Evolutionary conservation across 2,113 vertebrate genomes (phyloP), one percentile per base, ranked within the genome.

Genomic region (Platycercus adscitus): DNA sequence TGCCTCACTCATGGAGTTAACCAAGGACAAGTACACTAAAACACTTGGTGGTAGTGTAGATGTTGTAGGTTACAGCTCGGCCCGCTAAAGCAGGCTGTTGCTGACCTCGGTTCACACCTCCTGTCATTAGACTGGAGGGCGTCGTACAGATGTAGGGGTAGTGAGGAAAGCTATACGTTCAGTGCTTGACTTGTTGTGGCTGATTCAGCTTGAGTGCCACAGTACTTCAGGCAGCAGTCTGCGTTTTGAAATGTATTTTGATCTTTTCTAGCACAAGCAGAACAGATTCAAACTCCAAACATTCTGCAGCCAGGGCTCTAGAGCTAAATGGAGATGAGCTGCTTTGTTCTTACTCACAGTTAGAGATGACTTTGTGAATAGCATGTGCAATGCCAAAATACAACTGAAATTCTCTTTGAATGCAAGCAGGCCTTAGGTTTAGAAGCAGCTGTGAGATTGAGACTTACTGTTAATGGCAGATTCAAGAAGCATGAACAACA

Each of bases 401-500:
- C 26, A 73, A 26, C 64, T 50, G 53, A 83, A 94, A 84, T 80
- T 50, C 69, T 55, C 69, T 68, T 37, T 61, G n/a, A 95, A 90
- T 55, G 53, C 56, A 86, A 83, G 46, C 52, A 78, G 39, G 31
- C 55, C 43, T 58, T 43, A 25, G 39, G 65, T 92, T 92, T 25
- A 89, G 86, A 87, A 88, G 82, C 80, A 88, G 86, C 86, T 87
- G n/a, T 72, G 83, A 93, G 65, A 86, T 12, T 69, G 61, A 91
- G 79, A 37, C 73, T 88, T 76, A 49, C 73, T 94, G 43, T 33
- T 88, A 88, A 78, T 56, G 73, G 88, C 86, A 94, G 80, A 35
- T 88, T 90, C 64, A 86, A 75, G 52, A 3, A 75, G 64, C 6
- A 0, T 37, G 75, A 93, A 95, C 60, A 85, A 60, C 1, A 18